Evolutionary conservation across 23 tunicate species (phyloP).

Genomic region (Botrylloides violaceus): DNA sequence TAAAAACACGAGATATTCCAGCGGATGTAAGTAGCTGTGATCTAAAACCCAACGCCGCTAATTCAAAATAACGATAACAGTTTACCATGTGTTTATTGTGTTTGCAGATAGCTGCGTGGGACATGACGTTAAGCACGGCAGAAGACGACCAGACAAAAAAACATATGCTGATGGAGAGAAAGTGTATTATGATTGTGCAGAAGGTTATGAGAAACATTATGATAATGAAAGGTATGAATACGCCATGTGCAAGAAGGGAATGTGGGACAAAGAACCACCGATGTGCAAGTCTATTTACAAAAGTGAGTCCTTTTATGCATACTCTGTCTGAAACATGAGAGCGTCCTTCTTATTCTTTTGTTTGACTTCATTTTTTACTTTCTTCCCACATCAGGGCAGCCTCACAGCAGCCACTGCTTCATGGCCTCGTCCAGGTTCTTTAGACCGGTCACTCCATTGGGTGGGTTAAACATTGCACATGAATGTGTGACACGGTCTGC

Average conservation of each 20-base stretch:
- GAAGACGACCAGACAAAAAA: not conserved
- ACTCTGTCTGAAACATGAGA: no score
- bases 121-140: constrained; percentile 13
- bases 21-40: constrained; percentile 4
- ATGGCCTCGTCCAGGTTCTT: no score
- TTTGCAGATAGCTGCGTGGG: not conserved
- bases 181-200: constrained; percentile 12
- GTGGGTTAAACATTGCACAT: no score
- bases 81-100: no score
- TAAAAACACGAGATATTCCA: not conserved
- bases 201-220: constrained; percentile 8
- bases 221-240: constrained; percentile 2
- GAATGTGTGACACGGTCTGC: no score
- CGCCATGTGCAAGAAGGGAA: constrained; percentile 14
- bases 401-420: no score
- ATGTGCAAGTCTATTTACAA: constrained; percentile 20
- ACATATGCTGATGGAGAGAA: constrained; percentile 10
- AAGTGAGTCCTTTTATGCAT: constrained; percentile 1
- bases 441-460: no score
- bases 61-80: no score
- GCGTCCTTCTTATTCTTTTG: no score
- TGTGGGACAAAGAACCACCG: constrained; percentile 9
- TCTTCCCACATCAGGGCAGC: no score
- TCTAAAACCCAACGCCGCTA: no score
- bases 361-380: no score